Conservation (phyloP, 2,888 invertebrate species). For the Gortyna flavago region DNA sequence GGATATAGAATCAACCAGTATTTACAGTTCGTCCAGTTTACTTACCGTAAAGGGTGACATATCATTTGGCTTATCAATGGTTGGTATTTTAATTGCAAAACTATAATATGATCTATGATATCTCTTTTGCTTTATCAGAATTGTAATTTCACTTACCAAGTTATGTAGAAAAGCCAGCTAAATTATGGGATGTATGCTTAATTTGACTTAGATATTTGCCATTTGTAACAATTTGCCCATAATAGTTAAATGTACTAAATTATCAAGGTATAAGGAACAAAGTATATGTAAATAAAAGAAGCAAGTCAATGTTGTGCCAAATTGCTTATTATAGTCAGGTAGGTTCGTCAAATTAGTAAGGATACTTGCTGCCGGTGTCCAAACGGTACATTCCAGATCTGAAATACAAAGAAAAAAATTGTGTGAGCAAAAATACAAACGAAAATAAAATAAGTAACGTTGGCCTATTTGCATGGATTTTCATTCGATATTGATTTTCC, state of each 20-base stretch:
- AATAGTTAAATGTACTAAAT: background rate
- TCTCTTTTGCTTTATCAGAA: background rate
- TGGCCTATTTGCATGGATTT: background rate
- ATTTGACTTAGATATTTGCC: too few species aligned
- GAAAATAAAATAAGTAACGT: background rate
- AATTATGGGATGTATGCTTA: background rate
- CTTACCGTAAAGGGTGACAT: background rate
- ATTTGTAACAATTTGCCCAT: too few species aligned
- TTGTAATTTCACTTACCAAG: background rate
- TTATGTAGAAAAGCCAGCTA: background rate
- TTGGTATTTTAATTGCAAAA: background rate
- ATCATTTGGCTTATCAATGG: background rate
- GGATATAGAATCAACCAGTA: background rate
- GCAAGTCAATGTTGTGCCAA: background rate
- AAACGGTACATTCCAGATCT: constrained; percentile 75
- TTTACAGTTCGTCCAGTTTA: background rate
- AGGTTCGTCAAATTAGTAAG: constrained; percentile 39
- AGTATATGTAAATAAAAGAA: background rate
- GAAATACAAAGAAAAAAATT: constrained; percentile 51
- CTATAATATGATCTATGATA: background rate
- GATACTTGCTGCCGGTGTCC: constrained; percentile 66
- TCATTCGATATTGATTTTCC: background rate
- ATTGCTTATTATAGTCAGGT: constrained; percentile 1
- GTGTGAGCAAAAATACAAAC: background rate
- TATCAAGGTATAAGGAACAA: background rate